Evolutionary conservation across 2,797 vertebrate species (phyloP), one percentile per base, ranked within the genome.

Genomic region (Pantherophis alleghaniensis): DNA sequence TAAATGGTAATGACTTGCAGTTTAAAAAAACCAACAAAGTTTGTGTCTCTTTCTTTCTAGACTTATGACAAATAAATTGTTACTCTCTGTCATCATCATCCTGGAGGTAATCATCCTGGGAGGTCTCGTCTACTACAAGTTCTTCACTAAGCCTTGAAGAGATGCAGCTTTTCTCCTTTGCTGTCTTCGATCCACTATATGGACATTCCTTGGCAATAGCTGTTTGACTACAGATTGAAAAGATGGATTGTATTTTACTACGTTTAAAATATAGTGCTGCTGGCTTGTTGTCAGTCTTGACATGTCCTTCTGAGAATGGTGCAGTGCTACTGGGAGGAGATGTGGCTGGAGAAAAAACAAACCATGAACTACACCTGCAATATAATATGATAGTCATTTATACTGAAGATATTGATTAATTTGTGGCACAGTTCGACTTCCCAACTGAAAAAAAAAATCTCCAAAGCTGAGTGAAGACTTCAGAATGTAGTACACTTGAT

Each of bases 121-220:
- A n/a, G 98, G 98, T 2, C 97, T 99, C 92, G 95, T 99, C 90
- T 99, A 99, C 97, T 98, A 99, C 93, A 99, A 99, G 96, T 99
- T 99, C 98, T 99, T 99, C 94, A 97, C 47, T 98, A 96, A 98
- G 90, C 57, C 91, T 94, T 89, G 11, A 9, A 32, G 5, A 79
- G 4, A 0, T 18, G 95, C 66, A 88, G 59, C 66, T 92, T 47
- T 13, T 90, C 95, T 94, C 92, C 86, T 90, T 66, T 61, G 5
- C 20, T n/a, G 26, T 0, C 47, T 90, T 87, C 91, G 26, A 74
- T 88, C 66, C 56, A 90, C 32, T 61, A 63, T 20, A 90, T 28
- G n/a, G 88, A 90, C 83, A 79, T 56, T 86, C 53, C 32, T 61
- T 37, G 83, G 59, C 26, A 37, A 56, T 13, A 42, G 32, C 6